A percentile compares a stretch with the other conserved stretches of the same genome.
Conservation (phyloP, 2,888 invertebrate species). For the Drosophila seclusa region DNA sequence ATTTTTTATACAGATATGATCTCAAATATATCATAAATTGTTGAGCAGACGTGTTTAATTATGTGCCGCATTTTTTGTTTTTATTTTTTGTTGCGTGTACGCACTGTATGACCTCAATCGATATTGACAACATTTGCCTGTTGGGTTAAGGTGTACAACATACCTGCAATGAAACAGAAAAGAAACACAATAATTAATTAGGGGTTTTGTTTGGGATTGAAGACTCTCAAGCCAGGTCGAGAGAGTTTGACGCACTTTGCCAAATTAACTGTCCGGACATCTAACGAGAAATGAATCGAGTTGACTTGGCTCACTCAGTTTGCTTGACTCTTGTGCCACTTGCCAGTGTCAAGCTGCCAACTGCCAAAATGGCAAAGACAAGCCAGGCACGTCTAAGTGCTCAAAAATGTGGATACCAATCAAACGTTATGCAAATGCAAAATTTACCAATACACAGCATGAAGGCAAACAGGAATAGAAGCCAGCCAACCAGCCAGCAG, state of each 20-base stretch:
- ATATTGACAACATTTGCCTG: slow-evolving; percentile 52
- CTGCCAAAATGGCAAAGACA: slow-evolving; percentile 32
- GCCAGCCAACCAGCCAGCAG: slow-evolving; percentile 28
- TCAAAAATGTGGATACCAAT: slow-evolving; percentile 57
- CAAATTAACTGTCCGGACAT: slow-evolving; percentile 58
- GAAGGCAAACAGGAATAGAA: slow-evolving; percentile 13
- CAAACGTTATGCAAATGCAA: slow-evolving; percentile 76
- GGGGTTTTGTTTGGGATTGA: slow-evolving; percentile 14
- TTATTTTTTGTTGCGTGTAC: slow-evolving; percentile 36
- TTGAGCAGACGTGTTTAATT: slow-evolving; percentile 36
- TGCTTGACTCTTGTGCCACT: slow-evolving; percentile 40
- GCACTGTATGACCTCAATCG: slow-evolving; percentile 69
- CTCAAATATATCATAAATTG: slow-evolving; percentile 12
- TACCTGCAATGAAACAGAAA: slow-evolving; percentile 75
- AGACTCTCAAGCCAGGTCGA: not conserved
- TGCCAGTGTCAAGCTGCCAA: slow-evolving; percentile 42
- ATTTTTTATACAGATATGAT: slow-evolving; percentile 7
- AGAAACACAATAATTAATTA: slow-evolving; percentile 58
- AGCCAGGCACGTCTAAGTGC: slow-evolving; percentile 43
- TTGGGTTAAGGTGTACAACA: slow-evolving; percentile 33
- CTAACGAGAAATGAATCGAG: slow-evolving; percentile 25
- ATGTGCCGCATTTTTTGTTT: slow-evolving; percentile 7
- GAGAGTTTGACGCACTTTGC: slow-evolving; percentile 60
- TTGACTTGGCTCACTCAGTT: slow-evolving; percentile 22
- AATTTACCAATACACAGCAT: slow-evolving; percentile 66